phyloP scores from a whole-genome alignment of 2,113 vertebrate genomes.

The Chionodraco myersi region DNA sequence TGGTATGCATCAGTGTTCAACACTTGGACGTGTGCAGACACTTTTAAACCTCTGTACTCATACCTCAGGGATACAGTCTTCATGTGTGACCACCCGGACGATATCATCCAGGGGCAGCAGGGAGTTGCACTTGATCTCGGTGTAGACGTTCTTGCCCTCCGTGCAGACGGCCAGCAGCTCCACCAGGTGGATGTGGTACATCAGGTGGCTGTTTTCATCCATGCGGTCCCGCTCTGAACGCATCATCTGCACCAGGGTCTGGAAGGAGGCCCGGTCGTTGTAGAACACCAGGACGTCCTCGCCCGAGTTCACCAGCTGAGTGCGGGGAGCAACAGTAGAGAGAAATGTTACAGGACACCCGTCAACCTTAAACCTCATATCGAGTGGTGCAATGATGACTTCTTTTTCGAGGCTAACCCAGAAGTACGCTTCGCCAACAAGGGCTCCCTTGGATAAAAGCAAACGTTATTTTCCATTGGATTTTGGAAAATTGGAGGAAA shows the following conservation, averaged over 20 bases:
- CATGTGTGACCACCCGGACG: constrained; percentile 96
- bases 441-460: too few species aligned
- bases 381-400: too few species aligned
- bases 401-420: too few species aligned
- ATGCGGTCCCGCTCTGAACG: constrained; percentile 95
- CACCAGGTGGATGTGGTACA: constrained; percentile 98
- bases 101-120: constrained; percentile 97
- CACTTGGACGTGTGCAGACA: constrained; percentile 28
- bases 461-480: too few species aligned
- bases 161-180: constrained; percentile 97
- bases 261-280: constrained; percentile 98
- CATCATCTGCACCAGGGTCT: constrained; percentile 99
- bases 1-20: too few species aligned
- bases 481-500: too few species aligned
- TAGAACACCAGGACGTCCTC: constrained; percentile 99
- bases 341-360: too few species aligned
- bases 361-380: background rate
- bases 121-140: constrained; percentile 98
- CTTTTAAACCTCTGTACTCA: constrained; percentile 89
- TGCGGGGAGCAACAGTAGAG: background rate
- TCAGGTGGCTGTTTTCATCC: constrained; percentile 96
- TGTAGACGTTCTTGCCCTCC: constrained; percentile 99
- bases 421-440: too few species aligned
- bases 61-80: constrained; percentile 99
- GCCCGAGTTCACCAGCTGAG: constrained; percentile 94